Evolutionary conservation across 2,797 vertebrate species (phyloP).

Genomic region (Oreochromis grahami): DNA sequence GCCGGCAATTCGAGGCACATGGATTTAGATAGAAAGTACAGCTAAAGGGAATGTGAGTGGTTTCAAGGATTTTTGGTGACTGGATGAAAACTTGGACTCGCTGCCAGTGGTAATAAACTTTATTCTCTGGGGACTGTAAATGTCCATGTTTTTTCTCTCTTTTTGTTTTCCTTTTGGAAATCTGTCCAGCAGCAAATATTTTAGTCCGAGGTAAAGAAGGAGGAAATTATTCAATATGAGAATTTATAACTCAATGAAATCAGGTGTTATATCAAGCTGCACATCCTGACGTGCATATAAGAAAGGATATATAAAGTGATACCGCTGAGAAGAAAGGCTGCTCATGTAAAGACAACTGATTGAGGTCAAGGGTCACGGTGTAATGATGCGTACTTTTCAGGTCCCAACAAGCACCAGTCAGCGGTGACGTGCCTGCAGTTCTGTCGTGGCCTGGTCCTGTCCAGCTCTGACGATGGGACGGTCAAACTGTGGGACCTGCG

Average conservation of each 20-base stretch:
- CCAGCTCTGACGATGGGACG: conserved; percentile 94
- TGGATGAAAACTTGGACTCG: background rate
- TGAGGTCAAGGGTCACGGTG: background rate
- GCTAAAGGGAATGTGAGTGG: background rate
- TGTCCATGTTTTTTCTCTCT: background rate
- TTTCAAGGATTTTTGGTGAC: background rate
- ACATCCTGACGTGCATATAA: rapidly evolving
- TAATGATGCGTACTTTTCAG: conserved; percentile 47
- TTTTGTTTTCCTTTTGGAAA: background rate
- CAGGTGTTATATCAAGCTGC: background rate
- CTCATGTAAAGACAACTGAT: background rate
- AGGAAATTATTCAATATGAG: background rate
- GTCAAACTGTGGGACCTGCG: conserved; percentile 97
- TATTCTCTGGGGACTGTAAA: background rate
- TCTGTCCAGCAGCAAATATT: background rate
- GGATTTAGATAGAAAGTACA: background rate
- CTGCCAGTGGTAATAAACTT: background rate
- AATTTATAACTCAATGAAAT: background rate
- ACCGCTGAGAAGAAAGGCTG: background rate
- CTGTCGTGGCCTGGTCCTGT: conserved; percentile 93
- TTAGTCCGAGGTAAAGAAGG: background rate
- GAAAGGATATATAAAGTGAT: background rate
- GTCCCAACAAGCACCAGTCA: conserved; percentile 93
- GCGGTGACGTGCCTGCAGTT: conserved; percentile 97
- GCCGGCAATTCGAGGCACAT: rapidly evolving